phyloP scores from a whole-genome alignment of 23 tunicate species.

The Phallusia fumigata region DNA sequence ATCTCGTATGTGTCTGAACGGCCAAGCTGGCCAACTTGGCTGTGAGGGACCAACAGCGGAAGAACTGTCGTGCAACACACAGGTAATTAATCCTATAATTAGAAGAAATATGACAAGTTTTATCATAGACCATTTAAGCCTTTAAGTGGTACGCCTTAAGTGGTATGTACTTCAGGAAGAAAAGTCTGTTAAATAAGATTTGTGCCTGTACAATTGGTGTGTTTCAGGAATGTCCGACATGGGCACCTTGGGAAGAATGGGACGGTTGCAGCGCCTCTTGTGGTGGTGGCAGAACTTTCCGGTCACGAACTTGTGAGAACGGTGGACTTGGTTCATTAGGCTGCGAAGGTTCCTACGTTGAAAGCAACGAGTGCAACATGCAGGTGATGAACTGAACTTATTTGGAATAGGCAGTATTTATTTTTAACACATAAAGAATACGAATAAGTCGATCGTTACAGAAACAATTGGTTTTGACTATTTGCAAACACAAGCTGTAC shows the following conservation, averaged over 20 bases:
- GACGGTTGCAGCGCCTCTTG: constrained; percentile 49
- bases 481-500: no score
- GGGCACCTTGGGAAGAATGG: constrained; percentile 52
- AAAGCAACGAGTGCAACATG: constrained; percentile 47
- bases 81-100: neutral
- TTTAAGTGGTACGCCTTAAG: no score
- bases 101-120: no score
- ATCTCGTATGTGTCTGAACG: constrained; percentile 72
- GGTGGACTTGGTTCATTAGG: constrained; percentile 54
- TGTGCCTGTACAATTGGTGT: neutral
- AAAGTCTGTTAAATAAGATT: no score
- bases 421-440: no score
- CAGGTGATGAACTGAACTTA: constrained; percentile 16
- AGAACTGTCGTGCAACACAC: constrained; percentile 30
- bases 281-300: constrained; percentile 44
- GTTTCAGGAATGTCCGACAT: constrained; percentile 57
- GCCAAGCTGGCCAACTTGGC: constrained; percentile 61
- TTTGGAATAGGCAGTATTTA: no score
- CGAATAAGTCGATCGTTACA: no score
- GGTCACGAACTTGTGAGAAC: constrained; percentile 49
- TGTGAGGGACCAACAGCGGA: constrained; percentile 56
- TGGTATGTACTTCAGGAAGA: no score
- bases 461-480: no score
- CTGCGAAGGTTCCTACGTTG: constrained; percentile 27
- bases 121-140: no score